Conservation (phyloP, 2,797 vertebrate genomes). For the Leontopithecus rosalia region DNA sequence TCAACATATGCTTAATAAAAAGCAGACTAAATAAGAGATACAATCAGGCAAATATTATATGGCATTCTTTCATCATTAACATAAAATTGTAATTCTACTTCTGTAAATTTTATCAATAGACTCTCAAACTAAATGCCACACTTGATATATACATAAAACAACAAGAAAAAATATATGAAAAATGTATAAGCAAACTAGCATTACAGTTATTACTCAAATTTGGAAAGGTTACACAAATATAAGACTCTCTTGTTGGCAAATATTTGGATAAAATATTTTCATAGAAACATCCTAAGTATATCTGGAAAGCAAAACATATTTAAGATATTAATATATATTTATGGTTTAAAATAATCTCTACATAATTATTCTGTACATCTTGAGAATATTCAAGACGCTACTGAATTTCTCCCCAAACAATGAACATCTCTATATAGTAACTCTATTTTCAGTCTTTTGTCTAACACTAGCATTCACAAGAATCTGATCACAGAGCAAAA, state of each 20-base stretch:
- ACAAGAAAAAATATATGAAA: slow-evolving; percentile 7
- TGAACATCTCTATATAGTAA: slow-evolving; percentile 60
- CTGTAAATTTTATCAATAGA: background rate
- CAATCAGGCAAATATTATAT: background rate
- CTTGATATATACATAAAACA: background rate
- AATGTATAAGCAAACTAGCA: background rate
- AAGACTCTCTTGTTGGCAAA: background rate
- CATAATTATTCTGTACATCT: slow-evolving; percentile 23
- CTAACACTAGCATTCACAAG: background rate
- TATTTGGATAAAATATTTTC: slow-evolving; percentile 35
- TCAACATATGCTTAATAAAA: background rate
- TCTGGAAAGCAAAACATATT: slow-evolving; percentile 39
- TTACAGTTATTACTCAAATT: background rate
- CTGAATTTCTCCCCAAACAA: slow-evolving; percentile 49
- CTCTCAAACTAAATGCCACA: slow-evolving; percentile 23
- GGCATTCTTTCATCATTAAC: background rate
- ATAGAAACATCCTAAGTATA: slow-evolving; percentile 26
- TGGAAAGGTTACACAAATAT: background rate
- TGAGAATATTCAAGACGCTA: background rate
- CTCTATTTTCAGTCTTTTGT: slow-evolving; percentile 39
- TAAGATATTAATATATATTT: background rate
- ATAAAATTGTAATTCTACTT: background rate
- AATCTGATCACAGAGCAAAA: slow-evolving; percentile 49
- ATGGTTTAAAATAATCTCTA: slow-evolving; percentile 14
- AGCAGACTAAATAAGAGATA: background rate